A percentile compares a stretch with the other conserved stretches of the same genome.
Evolutionary conservation across 2,797 vertebrate genomes (phyloP).

Genomic region (Discoglossus pictus): DNA sequence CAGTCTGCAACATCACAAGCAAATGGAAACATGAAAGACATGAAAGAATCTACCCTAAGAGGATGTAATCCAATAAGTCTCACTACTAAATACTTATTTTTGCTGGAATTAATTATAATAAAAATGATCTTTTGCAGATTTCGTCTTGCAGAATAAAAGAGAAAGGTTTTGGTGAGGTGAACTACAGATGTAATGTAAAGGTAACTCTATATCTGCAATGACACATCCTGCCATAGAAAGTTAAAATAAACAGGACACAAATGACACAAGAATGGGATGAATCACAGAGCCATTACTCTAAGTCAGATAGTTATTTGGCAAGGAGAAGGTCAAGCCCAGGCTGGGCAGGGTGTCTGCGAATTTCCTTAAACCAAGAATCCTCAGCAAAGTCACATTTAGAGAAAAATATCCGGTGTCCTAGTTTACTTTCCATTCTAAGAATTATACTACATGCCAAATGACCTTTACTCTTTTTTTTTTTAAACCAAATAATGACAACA

Average conservation of each 20-base stretch:
- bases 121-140: too few relatives aligned
- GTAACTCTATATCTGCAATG: slow-evolving; percentile 23
- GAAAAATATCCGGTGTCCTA: slow-evolving; percentile 1
- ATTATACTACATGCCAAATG: background rate
- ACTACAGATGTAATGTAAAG: background rate
- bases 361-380: background rate
- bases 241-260: slow-evolving; percentile 34
- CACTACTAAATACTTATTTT: too few relatives aligned
- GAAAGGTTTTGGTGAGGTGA: too few relatives aligned
- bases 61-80: too few relatives aligned
- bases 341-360: background rate
- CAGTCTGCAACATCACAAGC: too few relatives aligned
- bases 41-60: too few relatives aligned
- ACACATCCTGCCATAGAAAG: slow-evolving; percentile 28
- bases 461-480: background rate
- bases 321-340: background rate
- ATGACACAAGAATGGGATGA: slow-evolving; percentile 19
- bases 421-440: background rate
- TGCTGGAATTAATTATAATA: too few relatives aligned
- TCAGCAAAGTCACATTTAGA: too few relatives aligned
- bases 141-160: too few relatives aligned
- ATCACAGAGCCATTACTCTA: slow-evolving; percentile 21
- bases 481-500: background rate
- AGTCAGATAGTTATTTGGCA: slow-evolving; percentile 21
- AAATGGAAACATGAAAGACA: too few relatives aligned